phyloP scores from a whole-genome alignment of 2,113 vertebrate species.

The Plectropomus leopardus region DNA sequence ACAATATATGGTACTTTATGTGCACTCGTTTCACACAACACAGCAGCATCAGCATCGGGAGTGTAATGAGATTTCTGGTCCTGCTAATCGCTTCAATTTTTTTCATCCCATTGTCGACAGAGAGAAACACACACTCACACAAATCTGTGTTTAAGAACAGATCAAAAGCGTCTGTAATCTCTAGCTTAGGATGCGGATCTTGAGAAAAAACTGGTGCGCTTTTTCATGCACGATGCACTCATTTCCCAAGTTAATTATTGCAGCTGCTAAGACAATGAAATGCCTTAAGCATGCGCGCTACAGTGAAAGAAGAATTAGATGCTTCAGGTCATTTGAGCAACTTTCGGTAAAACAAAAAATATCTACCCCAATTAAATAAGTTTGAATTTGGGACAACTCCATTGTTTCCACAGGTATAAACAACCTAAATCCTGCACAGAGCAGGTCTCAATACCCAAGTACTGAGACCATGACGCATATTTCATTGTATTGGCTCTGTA shows the following conservation, averaged over 20 bases:
- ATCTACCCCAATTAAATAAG: slow-evolving; percentile 37
- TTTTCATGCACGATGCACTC: slow-evolving; percentile 47
- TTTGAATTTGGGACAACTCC: slow-evolving; percentile 34
- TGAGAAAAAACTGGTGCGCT: slow-evolving; percentile 33
- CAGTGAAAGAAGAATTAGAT: slow-evolving; percentile 20
- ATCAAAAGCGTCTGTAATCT: slow-evolving; percentile 76
- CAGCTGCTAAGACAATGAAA: slow-evolving; percentile 57
- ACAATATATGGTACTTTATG: slow-evolving; percentile 8
- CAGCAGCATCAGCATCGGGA: slow-evolving; percentile 47
- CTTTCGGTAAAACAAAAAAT: slow-evolving; percentile 38
- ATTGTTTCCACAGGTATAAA: slow-evolving; percentile 16
- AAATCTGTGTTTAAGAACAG: slow-evolving; percentile 73
- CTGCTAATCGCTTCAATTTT: slow-evolving; percentile 69
- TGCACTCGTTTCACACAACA: slow-evolving; percentile 33
- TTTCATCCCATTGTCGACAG: slow-evolving; percentile 57
- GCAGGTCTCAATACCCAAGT: neutral
- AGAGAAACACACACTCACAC: slow-evolving; percentile 55
- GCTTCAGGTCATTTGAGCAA: slow-evolving; percentile 54
- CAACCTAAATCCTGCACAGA: slow-evolving; percentile 10
- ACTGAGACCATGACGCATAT: neutral
- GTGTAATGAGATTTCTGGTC: slow-evolving; percentile 74
- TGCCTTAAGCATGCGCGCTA: slow-evolving; percentile 37
- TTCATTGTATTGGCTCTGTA: neutral
- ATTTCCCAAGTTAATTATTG: slow-evolving; percentile 73
- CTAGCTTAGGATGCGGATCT: slow-evolving; percentile 62